Evolutionary conservation across 2,888 invertebrate species (phyloP), one percentile per base, ranked within the genome.

Genomic region (Trilocha varians): DNA sequence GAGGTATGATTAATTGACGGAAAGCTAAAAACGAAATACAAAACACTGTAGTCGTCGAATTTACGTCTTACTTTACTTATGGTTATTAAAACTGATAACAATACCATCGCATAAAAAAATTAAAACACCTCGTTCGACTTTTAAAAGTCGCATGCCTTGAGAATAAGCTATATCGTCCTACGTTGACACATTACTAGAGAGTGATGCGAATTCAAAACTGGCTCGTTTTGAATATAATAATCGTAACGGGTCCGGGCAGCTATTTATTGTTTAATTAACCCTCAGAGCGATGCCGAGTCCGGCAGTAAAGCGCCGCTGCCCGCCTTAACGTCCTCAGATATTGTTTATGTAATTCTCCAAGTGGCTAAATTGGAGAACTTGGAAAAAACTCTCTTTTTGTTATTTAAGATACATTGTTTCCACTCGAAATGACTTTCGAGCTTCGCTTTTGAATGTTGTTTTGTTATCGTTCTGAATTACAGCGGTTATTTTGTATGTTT

Each of bases 241-340:
- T 72, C 75, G 76, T 80, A 73, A 72, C 59, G 59, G 55, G 49
- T 46, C 40, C 41, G 36, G 56, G 50, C 49, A 59, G 65, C 74
- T 84, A 83, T 85, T 85, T 84, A 85, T 85, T 73, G 83, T 82
- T 84, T 83, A 84, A 85, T 85, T 83, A 83, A 70, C 75, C 69
- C 68, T 52, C 62, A 52, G 51, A 36, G 37, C 48, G 49, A 49
- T 44, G 56, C 62, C 51, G 58, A 63, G 68, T 67, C 67, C 70
- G 53, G 65, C 68, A 54, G 60, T 70, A 64, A 63, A 57, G 59
- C 59, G 55, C 58, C 64, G 58, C 69, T 69, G 62, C 36, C 40
- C 50, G 55, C 52, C 48, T 53, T 59, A 58, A 60, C 44, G 52
- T 50, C 59, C 64, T 61, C 59, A 48, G 57, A 58, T 59, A 69